Conservation (phyloP, 2,113 vertebrate genomes). For the Phrynosoma blainvillii region DNA sequence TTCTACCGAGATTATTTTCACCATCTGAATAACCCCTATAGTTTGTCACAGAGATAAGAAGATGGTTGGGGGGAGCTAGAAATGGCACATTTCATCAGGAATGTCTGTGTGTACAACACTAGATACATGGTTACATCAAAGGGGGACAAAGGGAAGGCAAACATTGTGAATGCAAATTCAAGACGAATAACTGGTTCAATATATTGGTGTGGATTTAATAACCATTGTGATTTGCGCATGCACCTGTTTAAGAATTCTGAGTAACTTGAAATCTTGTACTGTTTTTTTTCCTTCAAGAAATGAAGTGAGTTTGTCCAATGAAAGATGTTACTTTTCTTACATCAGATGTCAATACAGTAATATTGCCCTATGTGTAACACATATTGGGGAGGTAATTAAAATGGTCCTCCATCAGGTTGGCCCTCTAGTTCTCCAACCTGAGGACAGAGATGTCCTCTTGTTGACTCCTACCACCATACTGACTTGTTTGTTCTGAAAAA, state of each 20-base stretch:
- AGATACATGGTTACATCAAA: neutral
- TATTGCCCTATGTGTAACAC: neutral
- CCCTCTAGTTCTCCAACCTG: neutral
- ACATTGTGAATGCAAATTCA: neutral
- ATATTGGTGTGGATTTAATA: neutral
- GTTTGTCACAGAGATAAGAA: neutral
- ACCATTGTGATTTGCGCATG: neutral
- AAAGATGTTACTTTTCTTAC: neutral
- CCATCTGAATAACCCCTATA: no score
- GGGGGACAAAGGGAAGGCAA: neutral
- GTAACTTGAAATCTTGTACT: neutral
- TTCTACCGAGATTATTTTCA: no score
- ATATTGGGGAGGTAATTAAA: neutral
- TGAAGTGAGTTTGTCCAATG: neutral
- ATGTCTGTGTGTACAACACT: neutral
- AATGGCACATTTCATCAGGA: neutral
- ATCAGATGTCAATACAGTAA: neutral
- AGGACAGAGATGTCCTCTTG: slow-evolving; percentile 5
- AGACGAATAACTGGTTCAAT: neutral
- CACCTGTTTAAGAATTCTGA: neutral
- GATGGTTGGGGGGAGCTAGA: neutral
- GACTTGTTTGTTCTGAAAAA: slow-evolving; percentile 5
- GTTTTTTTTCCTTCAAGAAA: neutral
- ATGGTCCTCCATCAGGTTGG: neutral
- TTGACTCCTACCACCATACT: neutral